These are phyloP conservation scores for Lipophrys pholis DNA, from an alignment of 2,113 vertebrate genomes.

Conservation along the genomic window DNA sequence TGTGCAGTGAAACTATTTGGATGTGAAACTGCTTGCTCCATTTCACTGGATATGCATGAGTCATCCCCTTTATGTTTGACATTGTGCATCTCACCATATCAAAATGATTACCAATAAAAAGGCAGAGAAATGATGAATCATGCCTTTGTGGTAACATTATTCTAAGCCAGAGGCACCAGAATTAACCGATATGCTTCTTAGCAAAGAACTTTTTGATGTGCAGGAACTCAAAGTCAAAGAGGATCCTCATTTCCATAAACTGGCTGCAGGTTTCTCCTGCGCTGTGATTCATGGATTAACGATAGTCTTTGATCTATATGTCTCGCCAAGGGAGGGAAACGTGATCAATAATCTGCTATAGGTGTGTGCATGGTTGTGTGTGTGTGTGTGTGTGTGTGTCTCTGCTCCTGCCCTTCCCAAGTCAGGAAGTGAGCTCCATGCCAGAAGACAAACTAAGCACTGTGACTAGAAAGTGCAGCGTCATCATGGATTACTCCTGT, in stretches of 20 bases:
- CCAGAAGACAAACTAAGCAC: constrained; percentile 60
- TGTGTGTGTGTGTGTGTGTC: constrained; percentile 32
- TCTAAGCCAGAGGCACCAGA: constrained; percentile 9
- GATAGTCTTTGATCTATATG: constrained; percentile 41
- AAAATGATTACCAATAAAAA: constrained; percentile 3
- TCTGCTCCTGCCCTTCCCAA: constrained; percentile 30
- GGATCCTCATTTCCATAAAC: constrained; percentile 38
- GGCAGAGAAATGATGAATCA: constrained; percentile 29
- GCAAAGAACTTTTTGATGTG: constrained; percentile 39
- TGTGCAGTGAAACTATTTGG: constrained; percentile 22
- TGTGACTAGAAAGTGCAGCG: constrained; percentile 60
- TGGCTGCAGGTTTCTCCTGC: constrained; percentile 21
- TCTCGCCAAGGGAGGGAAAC: constrained; percentile 16
- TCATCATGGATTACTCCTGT: constrained; percentile 57
- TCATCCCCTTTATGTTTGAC: constrained; percentile 18
- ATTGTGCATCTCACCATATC: constrained; percentile 4
- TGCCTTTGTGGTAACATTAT: constrained; percentile 2
- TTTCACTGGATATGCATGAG: neutral
- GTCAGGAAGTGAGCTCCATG: constrained; percentile 31
- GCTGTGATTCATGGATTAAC: constrained; percentile 40
- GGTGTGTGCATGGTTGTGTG: constrained; percentile 12
- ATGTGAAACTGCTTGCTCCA: constrained; percentile 16
- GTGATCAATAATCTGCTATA: constrained; percentile 29
- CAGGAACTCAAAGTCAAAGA: constrained; percentile 27
- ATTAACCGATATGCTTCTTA: constrained; percentile 3